phyloP scores from a whole-genome alignment of 1,140 invertebrate genomes.

The Varroa destructor region DNA sequence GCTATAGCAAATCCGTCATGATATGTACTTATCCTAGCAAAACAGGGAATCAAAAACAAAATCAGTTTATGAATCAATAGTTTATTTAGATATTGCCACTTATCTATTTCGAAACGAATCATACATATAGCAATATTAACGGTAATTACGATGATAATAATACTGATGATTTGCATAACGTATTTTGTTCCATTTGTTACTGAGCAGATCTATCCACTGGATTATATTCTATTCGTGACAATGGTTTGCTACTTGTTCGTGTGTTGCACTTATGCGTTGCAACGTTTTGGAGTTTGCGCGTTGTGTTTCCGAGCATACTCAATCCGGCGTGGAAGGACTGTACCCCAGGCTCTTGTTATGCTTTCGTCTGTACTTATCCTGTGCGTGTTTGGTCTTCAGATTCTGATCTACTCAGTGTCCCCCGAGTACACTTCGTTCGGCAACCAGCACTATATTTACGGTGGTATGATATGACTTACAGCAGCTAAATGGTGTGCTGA shows the following conservation, averaged over 20 bases:
- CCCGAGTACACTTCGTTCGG: conserved; percentile 5
- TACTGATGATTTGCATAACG: too few species aligned
- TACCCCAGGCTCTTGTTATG: conserved; percentile 11
- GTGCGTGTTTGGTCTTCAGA: conserved; percentile 2
- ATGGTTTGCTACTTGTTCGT: conserved; percentile 14
- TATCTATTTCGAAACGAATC: too few species aligned
- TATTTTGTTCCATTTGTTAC: not conserved
- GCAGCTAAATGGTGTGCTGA: too few species aligned
- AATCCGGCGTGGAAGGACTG: not conserved
- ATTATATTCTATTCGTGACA: conserved; percentile 11
- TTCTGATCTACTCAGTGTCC: conserved; percentile 9
- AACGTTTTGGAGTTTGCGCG: not conserved
- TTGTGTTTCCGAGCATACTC: conserved; percentile 3
- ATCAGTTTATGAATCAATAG: too few species aligned
- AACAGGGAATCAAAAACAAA: too few species aligned
- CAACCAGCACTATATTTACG: not conserved
- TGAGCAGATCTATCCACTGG: not conserved
- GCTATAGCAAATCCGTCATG: too few species aligned
- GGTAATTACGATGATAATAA: too few species aligned
- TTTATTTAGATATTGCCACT: too few species aligned
- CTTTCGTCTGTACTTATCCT: not conserved
- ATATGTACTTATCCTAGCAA: too few species aligned
- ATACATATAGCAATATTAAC: too few species aligned
- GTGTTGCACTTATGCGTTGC: conserved; percentile 4
- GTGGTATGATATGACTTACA: not conserved